A percentile compares a stretch with the other conserved stretches of the same genome.
phyloP scores from a whole-genome alignment of 2,888 invertebrate species.

The Amiota minor region DNA sequence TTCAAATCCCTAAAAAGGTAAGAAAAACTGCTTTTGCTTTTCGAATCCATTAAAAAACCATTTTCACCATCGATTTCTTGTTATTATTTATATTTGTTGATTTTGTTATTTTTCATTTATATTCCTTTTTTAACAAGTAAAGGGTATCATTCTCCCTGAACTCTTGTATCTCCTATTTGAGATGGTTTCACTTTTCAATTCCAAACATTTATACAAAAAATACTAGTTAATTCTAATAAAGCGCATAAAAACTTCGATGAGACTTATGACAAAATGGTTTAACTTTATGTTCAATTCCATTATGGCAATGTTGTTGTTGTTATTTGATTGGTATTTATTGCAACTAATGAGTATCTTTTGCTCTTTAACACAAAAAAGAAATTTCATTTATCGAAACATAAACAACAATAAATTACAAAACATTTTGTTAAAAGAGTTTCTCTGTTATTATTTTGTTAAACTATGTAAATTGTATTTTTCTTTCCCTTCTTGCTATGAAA shows the following conservation, averaged over 20 bases:
- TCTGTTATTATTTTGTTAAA: too few relatives aligned
- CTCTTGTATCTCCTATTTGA: too few relatives aligned
- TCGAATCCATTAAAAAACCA: slow-evolving; percentile 25
- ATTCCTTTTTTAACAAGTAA: not conserved
- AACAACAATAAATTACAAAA: slow-evolving; percentile 54
- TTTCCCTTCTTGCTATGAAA: too few relatives aligned
- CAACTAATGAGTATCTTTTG: slow-evolving; percentile 35
- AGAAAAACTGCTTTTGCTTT: slow-evolving; percentile 8
- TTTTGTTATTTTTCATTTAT: not conserved
- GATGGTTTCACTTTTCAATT: too few relatives aligned
- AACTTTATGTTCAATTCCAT: not conserved
- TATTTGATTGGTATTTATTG: slow-evolving; percentile 44
- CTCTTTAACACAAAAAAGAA: not conserved
- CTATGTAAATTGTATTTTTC: too few relatives aligned
- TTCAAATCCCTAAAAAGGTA: too few relatives aligned
- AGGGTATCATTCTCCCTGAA: not conserved
- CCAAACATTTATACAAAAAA: too few relatives aligned
- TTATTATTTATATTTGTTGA: slow-evolving; percentile 44
- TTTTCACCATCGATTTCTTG: slow-evolving; percentile 38
- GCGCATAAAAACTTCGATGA: too few relatives aligned
- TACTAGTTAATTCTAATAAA: too few relatives aligned
- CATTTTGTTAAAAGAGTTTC: slow-evolving; percentile 53
- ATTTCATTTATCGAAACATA: slow-evolving; percentile 24
- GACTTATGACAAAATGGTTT: not conserved
- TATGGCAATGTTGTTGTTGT: not conserved